These are phyloP conservation scores for Ylistrum balloti DNA, from an alignment of 1,140 invertebrate genomes.

Conservation along the genomic window DNA sequence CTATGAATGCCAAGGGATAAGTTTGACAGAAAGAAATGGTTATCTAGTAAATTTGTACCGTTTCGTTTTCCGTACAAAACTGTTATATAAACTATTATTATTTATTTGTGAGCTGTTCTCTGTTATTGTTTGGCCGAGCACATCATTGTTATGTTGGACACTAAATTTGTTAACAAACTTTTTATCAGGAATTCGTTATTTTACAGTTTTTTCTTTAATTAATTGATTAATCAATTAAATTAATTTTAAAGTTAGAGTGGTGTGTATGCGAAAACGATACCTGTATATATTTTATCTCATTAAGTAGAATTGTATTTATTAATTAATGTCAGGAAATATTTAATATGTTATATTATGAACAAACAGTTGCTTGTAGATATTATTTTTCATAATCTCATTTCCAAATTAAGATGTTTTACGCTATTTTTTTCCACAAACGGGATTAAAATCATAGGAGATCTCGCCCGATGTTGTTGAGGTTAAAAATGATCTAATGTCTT, in stretches of 20 bases:
- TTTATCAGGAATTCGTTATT: conserved; percentile 35
- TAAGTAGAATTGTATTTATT: conserved; percentile 10
- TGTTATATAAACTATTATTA: conserved; percentile 36
- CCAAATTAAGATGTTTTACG: too few relatives aligned
- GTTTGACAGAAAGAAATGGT: background rate
- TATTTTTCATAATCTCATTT: background rate
- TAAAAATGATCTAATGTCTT: too few relatives aligned
- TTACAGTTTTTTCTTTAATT: conserved; percentile 13
- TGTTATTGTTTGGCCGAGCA: background rate
- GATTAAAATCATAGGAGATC: background rate
- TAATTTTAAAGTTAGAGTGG: background rate
- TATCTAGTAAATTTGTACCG: background rate
- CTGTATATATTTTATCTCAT: conserved; percentile 24
- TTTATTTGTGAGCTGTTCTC: conserved; percentile 15
- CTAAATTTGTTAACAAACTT: conserved; percentile 35
- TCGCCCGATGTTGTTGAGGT: background rate
- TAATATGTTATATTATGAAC: conserved; percentile 14
- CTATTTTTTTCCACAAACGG: background rate
- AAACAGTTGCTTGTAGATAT: background rate
- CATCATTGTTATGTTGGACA: conserved; percentile 3
- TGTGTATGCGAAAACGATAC: background rate
- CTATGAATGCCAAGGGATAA: background rate
- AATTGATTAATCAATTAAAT: background rate
- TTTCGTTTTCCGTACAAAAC: background rate
- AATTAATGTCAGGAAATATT: background rate